Evolutionary conservation across 2,888 invertebrate species (phyloP).

Genomic region (Diabrotica balteata): DNA sequence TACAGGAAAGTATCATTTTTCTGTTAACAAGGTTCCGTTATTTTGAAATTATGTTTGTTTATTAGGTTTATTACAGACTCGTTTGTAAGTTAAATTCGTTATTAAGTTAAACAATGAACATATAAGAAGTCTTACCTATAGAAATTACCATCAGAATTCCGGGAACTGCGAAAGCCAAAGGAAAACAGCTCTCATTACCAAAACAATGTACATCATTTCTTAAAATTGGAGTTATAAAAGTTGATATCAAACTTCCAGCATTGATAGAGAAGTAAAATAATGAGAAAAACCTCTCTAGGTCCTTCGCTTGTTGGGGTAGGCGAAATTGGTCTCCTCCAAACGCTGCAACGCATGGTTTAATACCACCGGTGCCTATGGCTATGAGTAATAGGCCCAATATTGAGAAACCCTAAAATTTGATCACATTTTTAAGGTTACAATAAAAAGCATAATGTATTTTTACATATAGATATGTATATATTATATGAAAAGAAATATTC

Average conservation of each 20-base stretch:
- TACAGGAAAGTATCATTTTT: too few species aligned
- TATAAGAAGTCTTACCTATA: slow-evolving; percentile 69
- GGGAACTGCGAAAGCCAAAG: slow-evolving; percentile 89
- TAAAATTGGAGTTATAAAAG: slow-evolving; percentile 85
- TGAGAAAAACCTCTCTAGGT: slow-evolving; percentile 88
- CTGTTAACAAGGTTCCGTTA: too few species aligned
- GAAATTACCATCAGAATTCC: slow-evolving; percentile 85
- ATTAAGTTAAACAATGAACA: too few species aligned
- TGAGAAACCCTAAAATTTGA: slow-evolving; percentile 44
- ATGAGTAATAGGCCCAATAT: slow-evolving; percentile 76
- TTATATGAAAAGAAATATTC: too few species aligned
- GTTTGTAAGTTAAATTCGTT: too few species aligned
- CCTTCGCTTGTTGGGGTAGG: slow-evolving; percentile 78
- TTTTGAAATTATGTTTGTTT: too few species aligned
- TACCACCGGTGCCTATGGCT: slow-evolving; percentile 92
- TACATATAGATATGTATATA: too few species aligned
- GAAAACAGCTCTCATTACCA: slow-evolving; percentile 78
- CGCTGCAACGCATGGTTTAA: slow-evolving; percentile 94
- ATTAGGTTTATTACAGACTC: too few species aligned
- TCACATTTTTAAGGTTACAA: too few species aligned
- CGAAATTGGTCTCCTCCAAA: slow-evolving; percentile 96
- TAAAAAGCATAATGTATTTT: too few species aligned
- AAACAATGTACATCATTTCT: slow-evolving; percentile 82
- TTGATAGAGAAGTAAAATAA: slow-evolving; percentile 95
- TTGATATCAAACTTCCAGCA: slow-evolving; percentile 87